These are phyloP conservation scores for Ictidomys tridecemlineatus DNA, from an alignment of 2,113 vertebrate species.

Conservation along the genomic window DNA sequence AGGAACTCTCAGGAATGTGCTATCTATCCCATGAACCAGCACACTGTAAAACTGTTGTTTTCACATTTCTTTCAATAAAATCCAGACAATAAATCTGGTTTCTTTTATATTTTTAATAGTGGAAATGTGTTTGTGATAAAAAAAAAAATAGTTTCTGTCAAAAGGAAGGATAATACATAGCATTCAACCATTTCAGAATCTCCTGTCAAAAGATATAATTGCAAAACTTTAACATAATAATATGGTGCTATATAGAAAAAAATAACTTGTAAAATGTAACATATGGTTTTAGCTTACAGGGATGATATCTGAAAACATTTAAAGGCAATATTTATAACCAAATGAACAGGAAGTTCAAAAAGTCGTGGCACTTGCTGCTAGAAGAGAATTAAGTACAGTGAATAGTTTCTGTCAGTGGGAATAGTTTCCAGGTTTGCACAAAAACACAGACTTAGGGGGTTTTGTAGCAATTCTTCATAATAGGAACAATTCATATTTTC, in stretches of 20 bases:
- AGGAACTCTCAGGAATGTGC: constrained; percentile 25
- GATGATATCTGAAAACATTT: constrained; percentile 41
- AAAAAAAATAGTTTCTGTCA: constrained; percentile 61
- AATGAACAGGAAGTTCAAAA: neutral
- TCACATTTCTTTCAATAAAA: constrained; percentile 86
- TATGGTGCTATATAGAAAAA: neutral
- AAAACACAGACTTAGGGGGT: neutral
- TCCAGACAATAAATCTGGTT: constrained; percentile 83
- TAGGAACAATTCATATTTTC: neutral
- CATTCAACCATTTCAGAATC: neutral
- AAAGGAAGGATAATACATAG: neutral
- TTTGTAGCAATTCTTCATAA: neutral
- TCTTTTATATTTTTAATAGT: constrained; percentile 84
- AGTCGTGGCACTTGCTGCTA: neutral
- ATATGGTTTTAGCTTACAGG: neutral
- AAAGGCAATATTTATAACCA: constrained; percentile 9
- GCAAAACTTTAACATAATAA: neutral
- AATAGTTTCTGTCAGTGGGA: neutral
- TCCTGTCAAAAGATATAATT: constrained; percentile 42
- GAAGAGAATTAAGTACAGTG: neutral
- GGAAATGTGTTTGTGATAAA: constrained; percentile 84
- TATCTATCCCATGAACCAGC: constrained; percentile 65
- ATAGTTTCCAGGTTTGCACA: neutral
- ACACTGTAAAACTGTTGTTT: constrained; percentile 82
- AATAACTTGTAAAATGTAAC: neutral